Evolutionary conservation across 2,888 invertebrate genomes (phyloP).

Genomic region (Cephus sareptanus): DNA sequence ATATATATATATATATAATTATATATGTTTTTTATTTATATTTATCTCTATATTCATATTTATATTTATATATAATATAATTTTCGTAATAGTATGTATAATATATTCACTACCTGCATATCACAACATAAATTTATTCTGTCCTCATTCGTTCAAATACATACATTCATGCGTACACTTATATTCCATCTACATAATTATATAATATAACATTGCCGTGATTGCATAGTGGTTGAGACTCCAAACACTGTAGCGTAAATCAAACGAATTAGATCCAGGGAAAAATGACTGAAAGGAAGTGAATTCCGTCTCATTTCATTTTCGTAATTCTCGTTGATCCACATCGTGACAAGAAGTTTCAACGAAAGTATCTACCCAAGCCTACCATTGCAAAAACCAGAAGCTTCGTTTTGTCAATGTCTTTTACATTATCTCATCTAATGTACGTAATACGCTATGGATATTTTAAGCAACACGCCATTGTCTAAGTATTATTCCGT

Average conservation of each 20-base stretch:
- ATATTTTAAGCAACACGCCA: neutral
- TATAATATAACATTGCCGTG: slow-evolving; percentile 58
- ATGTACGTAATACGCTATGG: neutral
- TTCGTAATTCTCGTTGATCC: neutral
- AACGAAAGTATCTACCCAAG: neutral
- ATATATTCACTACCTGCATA: slow-evolving; percentile 62
- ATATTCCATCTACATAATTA: slow-evolving; percentile 58
- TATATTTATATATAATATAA: slow-evolving; percentile 24
- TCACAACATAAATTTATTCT: slow-evolving; percentile 64
- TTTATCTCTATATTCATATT: slow-evolving; percentile 28
- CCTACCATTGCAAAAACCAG: too few species aligned
- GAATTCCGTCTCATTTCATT: neutral
- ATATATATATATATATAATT: slow-evolving; percentile 31
- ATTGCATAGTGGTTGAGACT: slow-evolving; percentile 58
- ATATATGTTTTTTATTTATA: slow-evolving; percentile 38
- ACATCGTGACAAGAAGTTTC: neutral
- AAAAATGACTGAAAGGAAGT: neutral
- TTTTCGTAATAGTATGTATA: slow-evolving; percentile 49
- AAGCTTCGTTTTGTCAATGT: neutral
- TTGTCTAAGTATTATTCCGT: neutral
- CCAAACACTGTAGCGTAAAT: slow-evolving; percentile 56
- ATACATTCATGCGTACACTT: slow-evolving; percentile 22
- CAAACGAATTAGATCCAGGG: slow-evolving; percentile 7
- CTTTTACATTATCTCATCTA: neutral
- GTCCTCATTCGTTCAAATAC: slow-evolving; percentile 34